Evolutionary conservation across 2,888 invertebrate genomes (phyloP), one percentile per base, ranked within the genome.

Genomic region (Brachypterus glaber): DNA sequence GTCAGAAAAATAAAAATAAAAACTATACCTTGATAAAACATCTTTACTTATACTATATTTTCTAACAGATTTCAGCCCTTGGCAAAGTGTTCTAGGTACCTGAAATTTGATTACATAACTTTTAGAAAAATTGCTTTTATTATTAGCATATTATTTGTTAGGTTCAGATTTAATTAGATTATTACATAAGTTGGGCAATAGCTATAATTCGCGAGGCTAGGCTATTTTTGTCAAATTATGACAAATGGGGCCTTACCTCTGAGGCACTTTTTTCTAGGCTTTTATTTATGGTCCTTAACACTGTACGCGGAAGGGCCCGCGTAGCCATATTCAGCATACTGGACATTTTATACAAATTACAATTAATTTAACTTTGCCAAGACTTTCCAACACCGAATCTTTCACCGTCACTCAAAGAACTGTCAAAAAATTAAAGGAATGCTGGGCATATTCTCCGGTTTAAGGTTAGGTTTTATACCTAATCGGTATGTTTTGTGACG

Each of bases 261-360:
- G 48, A 34, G 35, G 53, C 37, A 49, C 49, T 53, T 46, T 53
- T 57, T 44, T 59, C 61, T 42, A 61, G 33, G 46, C 48, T 53
- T 46, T 56, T 60, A 44, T 54, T 54, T 47, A 59, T 40, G 38
- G 52, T 51, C 33, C 59, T 54, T 30, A 56, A 34, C 51, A 62
- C 55, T 51, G 56, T 50, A 43, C 67, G 64, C 46, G 67, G 67
- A 52, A 71, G 48, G 52, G 60, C 66, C 47, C 71, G 66, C 47
- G 67, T 60, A 46, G 68, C 63, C 51, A 70, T 55, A 38, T 65
- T 65, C 47, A 72, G 61, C 61, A 73, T 55, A 45, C 44, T 50
- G 35, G 56, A 53, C 56, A 57, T 56, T 37, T 37, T 46, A 37
- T 29, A 39, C 30, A 26, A n/a, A n/a, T n/a, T 30, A n/a, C 25